Evolutionary conservation across 1,140 invertebrate genomes (phyloP), one percentile per base, ranked within the genome.

Genomic region (Orius insidiosus): DNA sequence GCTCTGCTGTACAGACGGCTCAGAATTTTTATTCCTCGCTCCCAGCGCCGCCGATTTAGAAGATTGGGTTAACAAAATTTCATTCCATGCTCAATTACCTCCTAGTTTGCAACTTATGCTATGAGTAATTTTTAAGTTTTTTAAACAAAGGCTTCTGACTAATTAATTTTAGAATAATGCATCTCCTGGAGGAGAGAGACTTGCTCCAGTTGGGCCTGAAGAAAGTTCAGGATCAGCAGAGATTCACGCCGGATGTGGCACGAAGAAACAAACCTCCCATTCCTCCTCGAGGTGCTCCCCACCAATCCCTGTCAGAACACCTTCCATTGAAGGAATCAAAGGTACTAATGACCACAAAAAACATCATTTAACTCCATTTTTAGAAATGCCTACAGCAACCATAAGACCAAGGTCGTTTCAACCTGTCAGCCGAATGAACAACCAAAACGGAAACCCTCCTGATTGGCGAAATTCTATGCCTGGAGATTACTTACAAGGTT

Each of bases 1-100:
- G n/a, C 59, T 95, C n/a, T 72, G 74, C 49, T 76, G 85, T 49
- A 76, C 76, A 2, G 94, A 98, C 63, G 87, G 87, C 4, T 84
- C 89, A 0, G 90, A 96, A 63, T 97, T 85, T 64, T 67, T 97
- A 19, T 90, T 97, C 59, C 68, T 85, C 40, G 80, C 85, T 39
- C 63, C 73, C 1, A 75, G 67, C 44, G 71, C 76, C 34, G 72
- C 75, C 1, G 76, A 83, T 49, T 80, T 96, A 76, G 70, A 77
- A 52, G 85, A 94, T 44, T 98, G 94, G 94, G 76, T 95, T 1
- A 80, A 82, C 54, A 94, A 94, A 66, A 81, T 98, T 51, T 74
- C 76, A 31, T 95, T 95, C 70, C 88, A 93, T 62, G 90, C 93
- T n/a, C 72, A 75, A 55, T 65, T 94, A 48, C 84, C 86, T 15